These are phyloP conservation scores for Stenichneumon culpator DNA, from an alignment of 2,888 invertebrate genomes.

Conservation along the genomic window DNA sequence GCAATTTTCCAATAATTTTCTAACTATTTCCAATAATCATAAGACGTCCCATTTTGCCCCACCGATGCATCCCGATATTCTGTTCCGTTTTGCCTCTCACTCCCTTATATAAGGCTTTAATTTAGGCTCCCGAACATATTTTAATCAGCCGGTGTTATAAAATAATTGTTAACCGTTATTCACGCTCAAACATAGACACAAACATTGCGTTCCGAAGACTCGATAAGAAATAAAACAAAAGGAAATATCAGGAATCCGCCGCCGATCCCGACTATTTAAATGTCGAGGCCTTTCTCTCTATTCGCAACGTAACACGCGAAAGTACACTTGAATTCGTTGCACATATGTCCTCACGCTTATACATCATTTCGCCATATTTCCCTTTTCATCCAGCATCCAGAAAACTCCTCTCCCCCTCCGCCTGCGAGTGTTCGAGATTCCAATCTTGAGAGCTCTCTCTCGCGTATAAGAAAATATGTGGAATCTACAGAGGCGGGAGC, in stretches of 20 bases:
- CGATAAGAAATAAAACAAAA: background rate
- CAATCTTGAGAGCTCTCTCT: slow-evolving; percentile 28
- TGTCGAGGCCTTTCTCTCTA: background rate
- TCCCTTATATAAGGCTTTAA: no score
- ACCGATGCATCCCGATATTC: no score
- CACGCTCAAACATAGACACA: background rate
- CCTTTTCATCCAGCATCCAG: slow-evolving; percentile 6
- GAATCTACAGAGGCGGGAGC: slow-evolving; percentile 11
- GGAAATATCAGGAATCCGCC: background rate
- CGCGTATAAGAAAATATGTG: slow-evolving; percentile 41
- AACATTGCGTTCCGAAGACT: background rate
- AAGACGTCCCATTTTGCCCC: no score
- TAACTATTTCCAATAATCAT: no score
- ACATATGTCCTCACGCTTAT: slow-evolving; percentile 7
- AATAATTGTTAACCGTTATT: no score
- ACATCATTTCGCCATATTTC: slow-evolving; percentile 17
- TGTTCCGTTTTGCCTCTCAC: no score
- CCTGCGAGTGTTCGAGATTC: slow-evolving; percentile 35
- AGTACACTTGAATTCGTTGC: slow-evolving; percentile 5
- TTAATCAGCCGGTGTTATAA: no score
- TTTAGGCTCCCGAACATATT: no score
- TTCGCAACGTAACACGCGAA: background rate
- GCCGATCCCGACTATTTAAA: background rate
- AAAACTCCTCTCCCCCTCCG: background rate
- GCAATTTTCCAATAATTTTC: no score